phyloP scores from a whole-genome alignment of 2,888 invertebrate species.

The Cerceris ruficornis region DNA sequence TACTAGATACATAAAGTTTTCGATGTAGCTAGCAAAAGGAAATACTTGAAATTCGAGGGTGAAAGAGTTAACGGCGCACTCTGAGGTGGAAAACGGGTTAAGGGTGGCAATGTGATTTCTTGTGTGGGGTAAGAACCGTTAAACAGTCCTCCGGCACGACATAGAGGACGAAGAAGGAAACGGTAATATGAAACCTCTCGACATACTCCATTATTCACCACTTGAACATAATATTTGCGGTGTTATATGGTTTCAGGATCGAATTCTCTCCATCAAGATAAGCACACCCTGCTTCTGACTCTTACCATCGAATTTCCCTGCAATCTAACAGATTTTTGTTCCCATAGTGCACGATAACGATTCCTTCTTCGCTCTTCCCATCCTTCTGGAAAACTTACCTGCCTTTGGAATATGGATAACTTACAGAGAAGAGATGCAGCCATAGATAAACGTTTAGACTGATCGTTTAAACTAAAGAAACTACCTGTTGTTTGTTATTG shows the following conservation, averaged over 20 bases:
- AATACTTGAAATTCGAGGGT: not conserved
- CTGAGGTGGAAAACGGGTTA: constrained; percentile 16
- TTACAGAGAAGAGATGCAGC: too few species aligned
- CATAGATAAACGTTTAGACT: too few species aligned
- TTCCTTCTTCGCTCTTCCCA: not conserved
- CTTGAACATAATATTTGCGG: constrained; percentile 55
- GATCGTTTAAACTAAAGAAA: too few species aligned
- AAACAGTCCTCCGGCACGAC: constrained; percentile 37
- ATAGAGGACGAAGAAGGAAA: constrained; percentile 19
- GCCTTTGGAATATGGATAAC: not conserved
- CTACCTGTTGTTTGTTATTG: too few species aligned
- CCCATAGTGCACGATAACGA: constrained; percentile 31
- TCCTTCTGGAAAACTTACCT: not conserved
- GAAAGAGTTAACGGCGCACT: not conserved
- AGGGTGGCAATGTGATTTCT: constrained; percentile 17
- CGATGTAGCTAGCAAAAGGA: not conserved
- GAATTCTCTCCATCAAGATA: constrained; percentile 31
- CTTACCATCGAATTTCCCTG: constrained; percentile 31
- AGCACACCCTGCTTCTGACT: constrained; percentile 31
- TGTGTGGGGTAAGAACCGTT: constrained; percentile 19
- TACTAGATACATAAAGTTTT: not conserved
- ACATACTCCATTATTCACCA: constrained; percentile 52
- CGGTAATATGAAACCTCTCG: constrained; percentile 43
- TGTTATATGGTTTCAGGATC: constrained; percentile 49
- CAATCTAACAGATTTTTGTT: constrained; percentile 44